phyloP scores from a whole-genome alignment of 2,888 invertebrate genomes.

The Tinea trinotella region DNA sequence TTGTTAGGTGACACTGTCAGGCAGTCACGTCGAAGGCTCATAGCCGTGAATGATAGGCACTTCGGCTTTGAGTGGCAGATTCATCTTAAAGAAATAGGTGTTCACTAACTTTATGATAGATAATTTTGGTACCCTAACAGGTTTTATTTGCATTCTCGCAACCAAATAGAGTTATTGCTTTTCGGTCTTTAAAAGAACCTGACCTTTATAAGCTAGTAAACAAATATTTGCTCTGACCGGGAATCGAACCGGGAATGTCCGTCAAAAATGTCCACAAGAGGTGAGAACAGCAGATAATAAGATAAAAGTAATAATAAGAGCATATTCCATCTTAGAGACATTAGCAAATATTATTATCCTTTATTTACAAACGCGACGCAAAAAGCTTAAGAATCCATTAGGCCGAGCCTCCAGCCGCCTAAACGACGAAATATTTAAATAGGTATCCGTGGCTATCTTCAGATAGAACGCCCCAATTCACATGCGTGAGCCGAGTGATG shows the following conservation, averaged over 20 bases:
- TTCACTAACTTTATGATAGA: no score
- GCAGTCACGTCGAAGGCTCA: constrained; percentile 4
- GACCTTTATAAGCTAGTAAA: no score
- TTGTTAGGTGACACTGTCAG: constrained; percentile 25
- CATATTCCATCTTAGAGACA: not conserved
- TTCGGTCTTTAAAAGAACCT: no score
- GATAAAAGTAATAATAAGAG: not conserved
- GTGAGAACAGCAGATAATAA: no score
- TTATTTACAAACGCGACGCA: constrained; percentile 16
- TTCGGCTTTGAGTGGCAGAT: constrained; percentile 1
- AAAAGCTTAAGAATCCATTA: constrained; percentile 23
- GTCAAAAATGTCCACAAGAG: no score
- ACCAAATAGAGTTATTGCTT: no score
- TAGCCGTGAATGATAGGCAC: not conserved
- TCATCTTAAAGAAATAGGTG: not conserved
- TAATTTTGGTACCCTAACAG: no score
- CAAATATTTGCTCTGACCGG: no score
- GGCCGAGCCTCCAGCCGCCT: constrained; percentile 29
- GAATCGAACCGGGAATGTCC: no score
- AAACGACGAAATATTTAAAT: constrained; percentile 70
- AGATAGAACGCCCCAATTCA: constrained; percentile 71
- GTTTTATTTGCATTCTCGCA: no score
- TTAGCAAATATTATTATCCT: constrained; percentile 7
- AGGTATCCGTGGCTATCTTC: constrained; percentile 62
- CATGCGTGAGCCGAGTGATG: constrained; percentile 70